Evolutionary conservation across 2,797 vertebrate genomes (phyloP).

Genomic region (Peromyscus attwateri): DNA sequence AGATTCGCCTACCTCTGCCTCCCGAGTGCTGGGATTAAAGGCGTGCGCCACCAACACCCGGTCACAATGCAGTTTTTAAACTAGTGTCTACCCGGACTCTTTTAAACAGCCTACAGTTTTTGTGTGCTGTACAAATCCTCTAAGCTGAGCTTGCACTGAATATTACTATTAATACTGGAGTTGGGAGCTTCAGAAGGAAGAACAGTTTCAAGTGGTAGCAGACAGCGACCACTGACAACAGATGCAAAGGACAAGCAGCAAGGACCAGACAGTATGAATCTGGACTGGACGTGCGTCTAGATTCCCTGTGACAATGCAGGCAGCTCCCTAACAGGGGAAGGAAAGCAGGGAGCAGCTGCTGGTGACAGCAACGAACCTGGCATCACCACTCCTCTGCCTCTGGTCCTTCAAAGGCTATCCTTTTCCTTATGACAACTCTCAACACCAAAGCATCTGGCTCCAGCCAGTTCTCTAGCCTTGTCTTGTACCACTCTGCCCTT

Average conservation of each 20-base stretch:
- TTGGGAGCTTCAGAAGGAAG: neutral
- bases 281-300: neutral
- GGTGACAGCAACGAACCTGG: neutral
- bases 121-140: constrained; percentile 5
- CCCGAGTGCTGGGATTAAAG: too few species aligned
- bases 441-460: neutral
- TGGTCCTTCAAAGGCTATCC: neutral
- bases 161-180: constrained; percentile 26
- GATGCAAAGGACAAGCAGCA: neutral
- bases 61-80: neutral
- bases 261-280: neutral
- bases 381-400: neutral
- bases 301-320: neutral
- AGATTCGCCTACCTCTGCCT: too few species aligned
- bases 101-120: neutral
- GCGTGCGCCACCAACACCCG: too few species aligned
- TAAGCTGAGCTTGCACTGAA: neutral
- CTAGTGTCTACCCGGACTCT: neutral
- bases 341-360: neutral
- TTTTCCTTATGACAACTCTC: neutral
- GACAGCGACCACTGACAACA: neutral
- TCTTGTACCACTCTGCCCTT: neutral
- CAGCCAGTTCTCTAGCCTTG: neutral
- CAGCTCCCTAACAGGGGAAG: neutral
- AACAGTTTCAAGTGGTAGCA: neutral